phyloP scores from a whole-genome alignment of 2,113 vertebrate genomes.

The Cottus gobio region DNA sequence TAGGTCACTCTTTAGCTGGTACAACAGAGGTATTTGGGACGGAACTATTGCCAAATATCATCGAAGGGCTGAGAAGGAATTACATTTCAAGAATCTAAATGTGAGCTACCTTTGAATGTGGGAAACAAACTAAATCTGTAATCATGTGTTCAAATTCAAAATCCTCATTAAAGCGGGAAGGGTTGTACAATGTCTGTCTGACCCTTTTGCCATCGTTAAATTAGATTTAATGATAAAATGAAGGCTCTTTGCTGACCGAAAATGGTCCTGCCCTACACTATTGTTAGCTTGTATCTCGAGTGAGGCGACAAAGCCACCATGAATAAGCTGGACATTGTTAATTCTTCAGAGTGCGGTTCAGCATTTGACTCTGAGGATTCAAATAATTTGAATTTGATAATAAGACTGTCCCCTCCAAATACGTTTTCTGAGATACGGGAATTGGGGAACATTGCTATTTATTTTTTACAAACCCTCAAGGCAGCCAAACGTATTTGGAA shows the following conservation, averaged over 20 bases:
- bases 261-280: not conserved
- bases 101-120: not conserved
- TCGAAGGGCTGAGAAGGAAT: conserved; percentile 1
- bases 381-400: not conserved
- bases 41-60: conserved; percentile 38
- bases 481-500: not conserved
- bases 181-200: not conserved
- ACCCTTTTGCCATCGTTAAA: not conserved
- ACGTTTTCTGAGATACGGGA: not conserved
- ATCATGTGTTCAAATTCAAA: not conserved
- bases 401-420: not conserved
- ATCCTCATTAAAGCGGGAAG: not conserved
- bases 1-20: conserved; percentile 63
- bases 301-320: not conserved
- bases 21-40: conserved; percentile 57
- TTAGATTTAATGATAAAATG: not conserved
- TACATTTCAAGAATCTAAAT: not conserved
- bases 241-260: not conserved
- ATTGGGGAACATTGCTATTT: not conserved
- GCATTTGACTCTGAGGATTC: not conserved
- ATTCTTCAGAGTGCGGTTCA: not conserved
- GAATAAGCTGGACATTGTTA: not conserved
- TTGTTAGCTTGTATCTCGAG: not conserved
- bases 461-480: not conserved
- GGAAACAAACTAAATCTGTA: not conserved